These are phyloP conservation scores for Thalpophila matura DNA, from an alignment of 2,888 invertebrate species.

Conservation along the genomic window DNA sequence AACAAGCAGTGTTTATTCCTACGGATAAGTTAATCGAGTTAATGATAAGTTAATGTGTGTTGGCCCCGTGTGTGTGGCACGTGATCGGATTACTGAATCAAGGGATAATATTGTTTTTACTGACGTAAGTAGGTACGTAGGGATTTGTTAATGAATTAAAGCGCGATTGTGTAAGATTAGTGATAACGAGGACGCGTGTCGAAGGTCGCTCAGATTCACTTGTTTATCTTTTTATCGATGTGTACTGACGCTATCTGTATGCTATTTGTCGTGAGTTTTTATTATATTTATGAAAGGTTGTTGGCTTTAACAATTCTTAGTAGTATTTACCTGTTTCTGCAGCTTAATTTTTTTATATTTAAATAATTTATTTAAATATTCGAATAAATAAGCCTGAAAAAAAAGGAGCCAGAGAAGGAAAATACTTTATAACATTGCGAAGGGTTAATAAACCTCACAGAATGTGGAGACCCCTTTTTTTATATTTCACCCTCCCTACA, in stretches of 20 bases:
- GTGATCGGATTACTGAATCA: conserved; percentile 85
- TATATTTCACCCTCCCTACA: conserved; percentile 66
- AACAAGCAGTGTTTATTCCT: conserved; percentile 72
- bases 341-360: conserved; percentile 12
- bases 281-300: conserved; percentile 42
- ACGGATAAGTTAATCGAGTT: conserved; percentile 74
- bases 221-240: conserved; percentile 79
- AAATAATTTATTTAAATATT: conserved; percentile 24
- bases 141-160: conserved; percentile 77
- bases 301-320: conserved; percentile 33
- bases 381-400: background rate
- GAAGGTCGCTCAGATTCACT: conserved; percentile 78
- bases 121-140: conserved; percentile 81
- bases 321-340: conserved; percentile 24
- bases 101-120: conserved; percentile 82
- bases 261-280: conserved; percentile 44
- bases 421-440: conserved; percentile 46
- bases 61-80: conserved; percentile 78
- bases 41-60: conserved; percentile 84
- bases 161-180: conserved; percentile 69
- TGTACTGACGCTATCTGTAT: conserved; percentile 46
- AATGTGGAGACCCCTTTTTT: conserved; percentile 60
- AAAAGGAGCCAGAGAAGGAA: conserved; percentile 9
- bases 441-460: conserved; percentile 45
- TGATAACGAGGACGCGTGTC: conserved; percentile 70